phyloP scores from a whole-genome alignment of 2,888 invertebrate species.

The Formica aserva region DNA sequence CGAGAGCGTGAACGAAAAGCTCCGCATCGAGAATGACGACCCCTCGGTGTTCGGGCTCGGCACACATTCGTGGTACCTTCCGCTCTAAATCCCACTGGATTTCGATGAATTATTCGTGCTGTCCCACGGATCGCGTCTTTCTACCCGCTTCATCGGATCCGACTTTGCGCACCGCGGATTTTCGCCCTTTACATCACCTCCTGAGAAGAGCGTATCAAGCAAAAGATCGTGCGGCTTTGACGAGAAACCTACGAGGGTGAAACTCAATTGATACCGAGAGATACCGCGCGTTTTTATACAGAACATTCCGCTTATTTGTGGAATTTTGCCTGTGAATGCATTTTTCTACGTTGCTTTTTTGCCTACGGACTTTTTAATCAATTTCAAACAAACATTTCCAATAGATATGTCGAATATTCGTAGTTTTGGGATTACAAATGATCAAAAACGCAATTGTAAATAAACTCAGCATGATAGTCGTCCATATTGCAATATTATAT shows the following conservation, averaged over 20 bases:
- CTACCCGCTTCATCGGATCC: conserved; percentile 14
- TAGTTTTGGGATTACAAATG: not conserved
- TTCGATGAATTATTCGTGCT: conserved; percentile 61
- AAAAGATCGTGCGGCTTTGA: not conserved
- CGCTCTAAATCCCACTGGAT: conserved; percentile 49
- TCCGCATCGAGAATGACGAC: conserved; percentile 55
- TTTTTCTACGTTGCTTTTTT: not conserved
- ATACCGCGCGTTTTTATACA: not conserved
- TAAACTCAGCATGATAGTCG: not conserved
- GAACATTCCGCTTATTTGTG: not conserved
- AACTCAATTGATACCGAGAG: conserved; percentile 27
- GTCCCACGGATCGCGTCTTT: conserved; percentile 35
- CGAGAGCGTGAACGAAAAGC: conserved; percentile 46
- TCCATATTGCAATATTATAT: not conserved
- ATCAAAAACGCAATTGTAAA: not conserved
- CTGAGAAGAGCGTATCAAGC: not conserved
- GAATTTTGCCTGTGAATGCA: not conserved
- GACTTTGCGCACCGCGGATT: conserved; percentile 47
- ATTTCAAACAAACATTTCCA: not conserved
- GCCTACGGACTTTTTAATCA: conserved; percentile 23
- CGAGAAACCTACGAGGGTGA: not conserved
- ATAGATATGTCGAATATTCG: not conserved
- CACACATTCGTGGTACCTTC: conserved; percentile 12
- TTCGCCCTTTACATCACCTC: conserved; percentile 30
- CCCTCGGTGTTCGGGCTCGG: conserved; percentile 23